Conservation (phyloP, 2,797 vertebrate genomes). For the Sebastes matsubarae region DNA sequence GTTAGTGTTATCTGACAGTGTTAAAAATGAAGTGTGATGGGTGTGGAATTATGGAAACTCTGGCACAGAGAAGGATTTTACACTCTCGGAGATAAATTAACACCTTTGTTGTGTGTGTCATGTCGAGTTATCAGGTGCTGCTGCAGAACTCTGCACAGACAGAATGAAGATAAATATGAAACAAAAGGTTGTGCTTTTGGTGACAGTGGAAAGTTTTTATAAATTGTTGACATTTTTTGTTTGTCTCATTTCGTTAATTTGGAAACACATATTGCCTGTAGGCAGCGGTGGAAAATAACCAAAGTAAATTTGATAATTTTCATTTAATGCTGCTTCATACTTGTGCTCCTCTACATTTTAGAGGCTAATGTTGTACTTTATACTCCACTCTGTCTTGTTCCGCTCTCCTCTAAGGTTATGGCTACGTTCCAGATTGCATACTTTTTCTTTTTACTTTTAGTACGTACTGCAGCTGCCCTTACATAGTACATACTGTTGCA, state of each 20-base stretch:
- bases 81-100: conserved; percentile 20
- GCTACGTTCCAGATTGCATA: too few relatives aligned
- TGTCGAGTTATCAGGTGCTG: conserved; percentile 16
- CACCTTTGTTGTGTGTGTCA: background rate
- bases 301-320: background rate
- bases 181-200: background rate
- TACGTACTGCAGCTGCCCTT: too few relatives aligned
- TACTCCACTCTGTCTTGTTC: too few relatives aligned
- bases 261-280: background rate
- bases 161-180: background rate
- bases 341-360: background rate
- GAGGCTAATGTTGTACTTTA: background rate
- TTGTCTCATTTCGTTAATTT: background rate
- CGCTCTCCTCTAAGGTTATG: too few relatives aligned
- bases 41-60: conserved; percentile 10
- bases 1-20: conserved; percentile 20
- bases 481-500: too few relatives aligned
- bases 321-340: background rate
- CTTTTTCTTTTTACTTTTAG: too few relatives aligned
- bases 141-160: background rate
- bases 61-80: conserved; percentile 13
- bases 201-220: background rate
- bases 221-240: background rate
- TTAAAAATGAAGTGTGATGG: conserved; percentile 20
- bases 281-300: background rate